phyloP scores from a whole-genome alignment of 2,888 invertebrate genomes.

The Tetheella fluctuosa region DNA sequence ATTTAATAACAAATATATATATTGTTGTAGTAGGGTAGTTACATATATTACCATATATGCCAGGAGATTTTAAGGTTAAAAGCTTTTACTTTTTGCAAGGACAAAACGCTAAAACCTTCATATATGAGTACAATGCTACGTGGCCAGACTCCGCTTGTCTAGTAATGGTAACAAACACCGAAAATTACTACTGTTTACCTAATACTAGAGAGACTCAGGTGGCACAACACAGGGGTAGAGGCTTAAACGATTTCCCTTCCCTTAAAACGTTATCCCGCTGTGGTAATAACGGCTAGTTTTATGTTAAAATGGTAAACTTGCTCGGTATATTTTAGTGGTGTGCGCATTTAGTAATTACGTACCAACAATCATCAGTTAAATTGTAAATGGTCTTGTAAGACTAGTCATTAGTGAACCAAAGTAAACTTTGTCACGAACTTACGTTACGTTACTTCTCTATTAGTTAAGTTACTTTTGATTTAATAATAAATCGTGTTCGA shows the following conservation, averaged over 20 bases:
- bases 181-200: slow-evolving; percentile 58
- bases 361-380: slow-evolving; percentile 12
- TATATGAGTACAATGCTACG: slow-evolving; percentile 26
- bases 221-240: slow-evolving; percentile 57
- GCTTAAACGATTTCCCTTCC: slow-evolving; percentile 71
- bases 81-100: background rate
- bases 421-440: slow-evolving; percentile 13
- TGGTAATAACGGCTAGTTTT: slow-evolving; percentile 61
- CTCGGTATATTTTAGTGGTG: slow-evolving; percentile 46
- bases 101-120: slow-evolving; percentile 2
- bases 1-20: background rate
- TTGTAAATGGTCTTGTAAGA: slow-evolving; percentile 14
- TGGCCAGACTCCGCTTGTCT: slow-evolving; percentile 24
- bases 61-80: background rate
- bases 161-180: slow-evolving; percentile 38
- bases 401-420: slow-evolving; percentile 12
- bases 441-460: slow-evolving; percentile 12
- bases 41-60: no score
- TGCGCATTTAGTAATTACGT: slow-evolving; percentile 26
- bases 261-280: background rate
- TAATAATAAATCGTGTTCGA: no score
- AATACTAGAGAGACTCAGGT: slow-evolving; percentile 64
- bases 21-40: background rate
- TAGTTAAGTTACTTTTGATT: slow-evolving; percentile 4
- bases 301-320: slow-evolving; percentile 27